Percentiles rank a stretch among this genome's conserved stretches.
Conservation (phyloP, 2,888 invertebrate genomes). For the Tiphia femorata region DNA sequence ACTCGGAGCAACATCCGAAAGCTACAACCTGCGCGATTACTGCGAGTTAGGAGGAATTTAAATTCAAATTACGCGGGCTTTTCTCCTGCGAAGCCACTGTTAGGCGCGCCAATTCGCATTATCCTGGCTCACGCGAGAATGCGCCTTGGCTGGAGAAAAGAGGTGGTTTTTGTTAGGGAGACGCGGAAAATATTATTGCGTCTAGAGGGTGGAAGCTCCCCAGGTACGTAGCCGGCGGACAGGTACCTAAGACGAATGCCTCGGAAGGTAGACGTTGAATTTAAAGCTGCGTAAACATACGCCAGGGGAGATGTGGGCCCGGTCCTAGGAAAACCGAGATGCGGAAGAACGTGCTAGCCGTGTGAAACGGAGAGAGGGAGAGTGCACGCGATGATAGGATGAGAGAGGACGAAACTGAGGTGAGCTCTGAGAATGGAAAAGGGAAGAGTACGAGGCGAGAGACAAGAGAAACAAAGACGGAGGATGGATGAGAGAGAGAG, state of each 20-base stretch:
- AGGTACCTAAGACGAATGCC: slow-evolving; percentile 22
- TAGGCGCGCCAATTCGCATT: no score
- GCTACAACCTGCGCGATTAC: no score
- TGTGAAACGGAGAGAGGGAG: background rate
- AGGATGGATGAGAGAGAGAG: background rate
- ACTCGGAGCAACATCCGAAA: no score
- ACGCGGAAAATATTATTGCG: no score
- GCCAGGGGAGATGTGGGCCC: slow-evolving; percentile 1
- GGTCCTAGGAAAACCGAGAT: background rate
- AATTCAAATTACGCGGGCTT: no score
- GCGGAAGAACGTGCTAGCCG: background rate
- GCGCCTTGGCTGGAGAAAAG: no score
- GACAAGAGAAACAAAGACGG: background rate
- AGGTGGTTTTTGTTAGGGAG: no score
- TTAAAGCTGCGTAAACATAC: slow-evolving; percentile 37
- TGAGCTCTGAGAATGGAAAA: background rate
- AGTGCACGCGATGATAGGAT: background rate
- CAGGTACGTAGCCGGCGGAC: no score
- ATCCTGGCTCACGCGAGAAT: no score
- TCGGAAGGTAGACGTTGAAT: slow-evolving; percentile 27
- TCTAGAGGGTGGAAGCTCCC: no score
- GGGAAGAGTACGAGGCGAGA: background rate
- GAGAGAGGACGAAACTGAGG: background rate
- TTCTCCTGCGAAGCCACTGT: no score
- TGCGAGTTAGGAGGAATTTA: no score